Evolutionary conservation across 2,113 vertebrate species (phyloP).

Genomic region (Apteryx owenii): DNA sequence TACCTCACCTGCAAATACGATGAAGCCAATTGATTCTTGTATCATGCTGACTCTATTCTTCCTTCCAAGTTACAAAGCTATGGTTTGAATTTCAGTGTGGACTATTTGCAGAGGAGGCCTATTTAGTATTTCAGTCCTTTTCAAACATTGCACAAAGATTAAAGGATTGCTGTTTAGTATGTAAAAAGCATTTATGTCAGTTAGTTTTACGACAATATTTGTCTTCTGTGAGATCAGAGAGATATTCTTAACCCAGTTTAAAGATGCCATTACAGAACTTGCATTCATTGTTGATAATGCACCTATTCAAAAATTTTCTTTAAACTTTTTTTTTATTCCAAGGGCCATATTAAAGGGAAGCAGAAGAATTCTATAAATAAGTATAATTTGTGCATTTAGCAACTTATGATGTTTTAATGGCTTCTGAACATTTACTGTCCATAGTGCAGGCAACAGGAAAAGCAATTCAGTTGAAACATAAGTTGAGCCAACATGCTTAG

Average conservation of each 20-base stretch:
- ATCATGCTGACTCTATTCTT: neutral
- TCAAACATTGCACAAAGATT: neutral
- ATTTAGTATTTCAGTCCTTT: neutral
- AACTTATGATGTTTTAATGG: neutral
- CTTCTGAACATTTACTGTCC: neutral
- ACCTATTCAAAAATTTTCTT: neutral
- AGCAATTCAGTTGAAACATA: neutral
- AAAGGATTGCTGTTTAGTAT: neutral
- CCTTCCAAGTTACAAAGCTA: neutral
- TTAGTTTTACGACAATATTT: neutral
- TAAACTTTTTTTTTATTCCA: neutral
- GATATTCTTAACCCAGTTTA: neutral
- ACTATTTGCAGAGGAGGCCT: neutral
- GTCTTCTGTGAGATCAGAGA: neutral
- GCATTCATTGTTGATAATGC: neutral
- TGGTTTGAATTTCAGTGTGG: neutral
- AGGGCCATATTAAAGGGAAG: neutral
- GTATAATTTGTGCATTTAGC: neutral
- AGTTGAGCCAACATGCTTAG: neutral
- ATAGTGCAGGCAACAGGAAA: neutral
- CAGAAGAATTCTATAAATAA: neutral
- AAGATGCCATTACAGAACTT: neutral
- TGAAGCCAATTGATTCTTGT: neutral
- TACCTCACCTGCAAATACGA: rapidly evolving
- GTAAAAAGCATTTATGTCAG: neutral